A percentile compares a stretch with the other conserved stretches of the same genome.
Conservation (phyloP, 2,888 invertebrate genomes). For the Watsonalla binaria region DNA sequence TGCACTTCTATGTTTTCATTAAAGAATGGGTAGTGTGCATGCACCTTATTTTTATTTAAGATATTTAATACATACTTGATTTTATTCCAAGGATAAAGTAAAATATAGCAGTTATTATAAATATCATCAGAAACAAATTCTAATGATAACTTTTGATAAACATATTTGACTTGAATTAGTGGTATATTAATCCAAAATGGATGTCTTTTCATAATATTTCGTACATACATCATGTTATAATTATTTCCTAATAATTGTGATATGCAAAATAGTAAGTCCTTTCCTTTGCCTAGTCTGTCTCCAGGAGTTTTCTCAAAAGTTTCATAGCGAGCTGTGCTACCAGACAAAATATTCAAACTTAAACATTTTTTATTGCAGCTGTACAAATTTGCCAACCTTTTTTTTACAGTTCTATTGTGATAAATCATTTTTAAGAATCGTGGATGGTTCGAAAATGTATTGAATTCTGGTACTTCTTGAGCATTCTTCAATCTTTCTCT, state of each 20-base stretch:
- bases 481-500: conserved; percentile 54
- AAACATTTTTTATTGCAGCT: conserved; percentile 61
- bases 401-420: conserved; percentile 57
- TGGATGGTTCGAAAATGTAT: conserved; percentile 56
- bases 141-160: conserved; percentile 45
- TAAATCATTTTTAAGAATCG: conserved; percentile 67
- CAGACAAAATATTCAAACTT: conserved; percentile 66
- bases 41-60: conserved; percentile 23
- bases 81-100: conserved; percentile 71
- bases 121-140: conserved; percentile 55
- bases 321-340: conserved; percentile 57
- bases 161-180: conserved; percentile 57
- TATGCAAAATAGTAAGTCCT: conserved; percentile 62
- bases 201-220: conserved; percentile 51
- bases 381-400: conserved; percentile 50
- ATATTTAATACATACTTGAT: conserved; percentile 39
- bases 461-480: conserved; percentile 59
- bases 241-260: conserved; percentile 45
- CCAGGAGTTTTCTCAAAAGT: conserved; percentile 65
- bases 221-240: conserved; percentile 39
- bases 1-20: conserved; percentile 42
- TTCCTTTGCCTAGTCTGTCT: conserved; percentile 64
- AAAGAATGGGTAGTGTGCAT: conserved; percentile 15
- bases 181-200: conserved; percentile 71
- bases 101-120: conserved; percentile 59